phyloP scores from a whole-genome alignment of 92 coral and sea anemone species.

The Palythoa caribaeorum region DNA sequence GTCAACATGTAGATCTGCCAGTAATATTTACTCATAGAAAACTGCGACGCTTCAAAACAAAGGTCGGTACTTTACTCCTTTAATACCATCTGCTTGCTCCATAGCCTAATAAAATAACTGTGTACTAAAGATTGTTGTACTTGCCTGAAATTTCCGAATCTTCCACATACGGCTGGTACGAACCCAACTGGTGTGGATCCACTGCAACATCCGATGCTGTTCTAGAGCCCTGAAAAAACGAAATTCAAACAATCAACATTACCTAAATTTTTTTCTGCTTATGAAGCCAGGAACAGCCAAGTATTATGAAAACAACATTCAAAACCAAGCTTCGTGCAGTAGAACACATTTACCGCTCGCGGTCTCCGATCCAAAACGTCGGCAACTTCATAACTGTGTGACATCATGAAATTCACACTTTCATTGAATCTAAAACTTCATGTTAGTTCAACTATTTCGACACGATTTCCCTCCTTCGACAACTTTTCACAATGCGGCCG shows the following conservation, averaged over 20 bases:
- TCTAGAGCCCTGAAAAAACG: constrained; percentile 61
- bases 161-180: constrained; percentile 69
- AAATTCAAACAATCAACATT: background rate
- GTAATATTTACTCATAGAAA: background rate
- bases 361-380: constrained; percentile 19
- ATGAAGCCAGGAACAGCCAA: background rate
- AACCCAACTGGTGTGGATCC: constrained; percentile 77
- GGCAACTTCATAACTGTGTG: constrained; percentile 16
- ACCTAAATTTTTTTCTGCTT: background rate
- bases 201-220: constrained; percentile 61
- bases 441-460: background rate
- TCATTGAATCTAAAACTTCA: background rate
- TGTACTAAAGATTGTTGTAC: background rate
- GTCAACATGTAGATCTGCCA: no score
- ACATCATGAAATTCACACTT: constrained; percentile 6
- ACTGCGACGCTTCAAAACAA: background rate
- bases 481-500: constrained; percentile 5
- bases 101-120: no score
- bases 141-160: constrained; percentile 87
- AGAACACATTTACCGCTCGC: constrained; percentile 20
- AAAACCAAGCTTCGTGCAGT: background rate
- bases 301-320: background rate
- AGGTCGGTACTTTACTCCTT: background rate
- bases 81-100: background rate
- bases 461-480: background rate